A percentile compares a stretch with the other conserved stretches of the same genome.
Evolutionary conservation across 2,888 invertebrate genomes (phyloP).

Genomic region (Chouioia cunea): DNA sequence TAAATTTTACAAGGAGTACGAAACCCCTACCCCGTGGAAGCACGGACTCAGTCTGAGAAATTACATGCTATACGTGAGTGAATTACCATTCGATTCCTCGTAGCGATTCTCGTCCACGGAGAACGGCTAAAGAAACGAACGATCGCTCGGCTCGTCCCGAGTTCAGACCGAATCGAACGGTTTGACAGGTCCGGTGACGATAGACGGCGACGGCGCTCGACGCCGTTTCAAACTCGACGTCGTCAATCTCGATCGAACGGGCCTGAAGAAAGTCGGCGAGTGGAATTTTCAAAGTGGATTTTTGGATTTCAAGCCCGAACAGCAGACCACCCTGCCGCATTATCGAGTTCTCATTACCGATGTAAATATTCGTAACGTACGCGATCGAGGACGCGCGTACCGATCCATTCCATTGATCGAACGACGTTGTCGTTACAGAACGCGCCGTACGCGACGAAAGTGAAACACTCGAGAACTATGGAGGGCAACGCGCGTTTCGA

Average conservation of each 20-base stretch:
- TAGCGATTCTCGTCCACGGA: too few relatives aligned
- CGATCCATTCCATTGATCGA: too few relatives aligned
- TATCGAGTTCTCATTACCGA: slow-evolving; percentile 80
- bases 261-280: slow-evolving; percentile 76
- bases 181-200: slow-evolving; percentile 81
- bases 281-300: slow-evolving; percentile 78
- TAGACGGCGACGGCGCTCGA: slow-evolving; percentile 83
- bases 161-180: slow-evolving; percentile 77
- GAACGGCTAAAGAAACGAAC: too few relatives aligned
- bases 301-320: slow-evolving; percentile 67
- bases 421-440: too few relatives aligned
- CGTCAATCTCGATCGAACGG: slow-evolving; percentile 75
- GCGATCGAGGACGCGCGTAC: too few relatives aligned
- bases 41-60: slow-evolving; percentile 87
- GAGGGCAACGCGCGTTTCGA: slow-evolving; percentile 87
- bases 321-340: slow-evolving; percentile 63
- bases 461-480: slow-evolving; percentile 75
- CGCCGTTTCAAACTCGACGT: slow-evolving; percentile 79
- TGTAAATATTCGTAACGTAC: slow-evolving; percentile 69
- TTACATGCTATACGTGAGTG: slow-evolving; percentile 80
- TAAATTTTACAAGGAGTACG: slow-evolving; percentile 69
- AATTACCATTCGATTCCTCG: too few relatives aligned
- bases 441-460: slow-evolving; percentile 89
- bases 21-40: slow-evolving; percentile 76
- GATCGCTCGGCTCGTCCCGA: too few relatives aligned